phyloP scores from a whole-genome alignment of 2,113 vertebrate species.

The Pedetes capensis region DNA sequence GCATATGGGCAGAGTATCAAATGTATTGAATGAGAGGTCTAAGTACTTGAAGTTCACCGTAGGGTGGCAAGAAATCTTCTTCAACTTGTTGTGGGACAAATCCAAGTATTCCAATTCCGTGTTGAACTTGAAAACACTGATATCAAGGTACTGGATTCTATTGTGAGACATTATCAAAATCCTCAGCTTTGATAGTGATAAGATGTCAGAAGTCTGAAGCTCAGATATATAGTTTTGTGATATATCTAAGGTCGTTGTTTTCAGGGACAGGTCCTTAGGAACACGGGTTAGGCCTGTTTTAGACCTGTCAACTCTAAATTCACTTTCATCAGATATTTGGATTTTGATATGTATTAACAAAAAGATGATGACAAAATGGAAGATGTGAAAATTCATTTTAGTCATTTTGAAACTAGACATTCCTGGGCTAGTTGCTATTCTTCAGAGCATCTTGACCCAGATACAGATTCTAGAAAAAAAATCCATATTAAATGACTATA shows the following conservation, averaged over 20 bases:
- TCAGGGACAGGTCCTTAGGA: conserved; percentile 74
- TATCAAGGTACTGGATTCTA: conserved; percentile 79
- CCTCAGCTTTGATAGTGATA: conserved; percentile 77
- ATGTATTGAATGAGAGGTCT: conserved; percentile 88
- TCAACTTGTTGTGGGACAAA: conserved; percentile 89
- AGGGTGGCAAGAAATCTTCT: conserved; percentile 80
- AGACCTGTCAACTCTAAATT: conserved; percentile 79
- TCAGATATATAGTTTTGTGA: conserved; percentile 87
- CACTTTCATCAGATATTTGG: conserved; percentile 62
- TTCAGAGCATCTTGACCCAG: conserved; percentile 54
- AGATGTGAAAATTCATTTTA: background rate
- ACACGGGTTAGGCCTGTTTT: conserved; percentile 67
- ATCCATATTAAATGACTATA: background rate
- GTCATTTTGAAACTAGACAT: conserved; percentile 38
- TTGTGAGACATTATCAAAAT: conserved; percentile 90
- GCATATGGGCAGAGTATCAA: conserved; percentile 84
- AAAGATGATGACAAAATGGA: conserved; percentile 51
- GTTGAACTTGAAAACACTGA: conserved; percentile 84
- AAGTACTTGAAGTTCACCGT: conserved; percentile 81
- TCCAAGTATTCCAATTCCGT: conserved; percentile 86
- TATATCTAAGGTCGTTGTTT: conserved; percentile 83
- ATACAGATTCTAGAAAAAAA: conserved; percentile 52
- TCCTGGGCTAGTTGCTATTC: background rate
- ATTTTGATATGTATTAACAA: conserved; percentile 28
- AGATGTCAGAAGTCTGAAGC: conserved; percentile 82